Conservation (phyloP, 2,797 vertebrate species). For the Peromyscus aztecus region DNA sequence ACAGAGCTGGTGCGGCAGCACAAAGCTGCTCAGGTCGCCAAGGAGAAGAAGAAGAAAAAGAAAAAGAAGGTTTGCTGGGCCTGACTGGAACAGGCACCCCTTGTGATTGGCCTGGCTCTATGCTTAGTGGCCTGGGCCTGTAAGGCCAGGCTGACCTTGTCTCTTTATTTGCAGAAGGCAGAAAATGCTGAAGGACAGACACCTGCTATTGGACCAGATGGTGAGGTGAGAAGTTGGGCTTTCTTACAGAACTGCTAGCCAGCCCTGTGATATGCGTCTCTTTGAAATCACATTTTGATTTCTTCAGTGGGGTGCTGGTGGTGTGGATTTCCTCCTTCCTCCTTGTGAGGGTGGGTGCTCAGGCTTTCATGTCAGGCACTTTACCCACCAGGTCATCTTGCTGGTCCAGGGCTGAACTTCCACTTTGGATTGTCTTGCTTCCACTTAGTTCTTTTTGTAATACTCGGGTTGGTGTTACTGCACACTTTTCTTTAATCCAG, state of each 20-base stretch:
- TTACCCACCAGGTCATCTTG: not conserved
- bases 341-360: too few relatives aligned
- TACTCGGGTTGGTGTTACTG: not conserved
- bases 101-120: accelerated
- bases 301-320: not conserved
- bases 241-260: not conserved
- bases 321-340: not conserved
- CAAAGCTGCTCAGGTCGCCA: conserved; percentile 96
- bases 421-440: not conserved
- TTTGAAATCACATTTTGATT: not conserved
- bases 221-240: conserved; percentile 90
- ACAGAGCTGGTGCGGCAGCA: conserved; percentile 97
- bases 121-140: accelerated
- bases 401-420: not conserved
- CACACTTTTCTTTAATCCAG: not conserved
- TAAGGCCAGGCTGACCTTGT: not conserved
- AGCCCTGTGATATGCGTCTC: not conserved
- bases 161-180: conserved; percentile 90
- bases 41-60: conserved; percentile 98
- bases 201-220: conserved; percentile 93
- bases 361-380: not conserved
- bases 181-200: conserved; percentile 92
- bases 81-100: not conserved
- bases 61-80: conserved; percentile 92
- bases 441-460: not conserved